A percentile compares a stretch with the other conserved stretches of the same genome.
phyloP scores from a whole-genome alignment of 2,113 vertebrate genomes.

The Rousettus leschenaultii region DNA sequence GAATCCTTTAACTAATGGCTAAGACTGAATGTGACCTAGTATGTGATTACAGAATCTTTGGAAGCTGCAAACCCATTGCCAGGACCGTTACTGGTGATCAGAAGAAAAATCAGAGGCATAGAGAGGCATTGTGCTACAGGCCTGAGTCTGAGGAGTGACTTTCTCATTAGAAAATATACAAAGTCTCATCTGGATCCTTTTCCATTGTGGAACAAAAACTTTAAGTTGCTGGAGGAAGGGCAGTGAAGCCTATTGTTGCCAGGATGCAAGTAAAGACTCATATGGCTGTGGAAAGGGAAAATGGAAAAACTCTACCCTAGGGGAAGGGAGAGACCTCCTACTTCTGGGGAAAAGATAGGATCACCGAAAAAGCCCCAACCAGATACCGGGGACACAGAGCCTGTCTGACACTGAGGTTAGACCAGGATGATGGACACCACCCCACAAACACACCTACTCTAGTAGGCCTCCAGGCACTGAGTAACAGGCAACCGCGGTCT shows the following conservation, averaged over 20 bases:
- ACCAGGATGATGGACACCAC: too few relatives aligned
- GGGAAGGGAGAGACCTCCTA: neutral
- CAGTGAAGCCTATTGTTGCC: neutral
- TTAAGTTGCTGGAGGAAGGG: neutral
- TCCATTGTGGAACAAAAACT: neutral
- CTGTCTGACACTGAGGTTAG: neutral
- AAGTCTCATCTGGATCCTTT: too few relatives aligned
- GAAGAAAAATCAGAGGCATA: neutral
- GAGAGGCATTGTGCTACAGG: accelerated
- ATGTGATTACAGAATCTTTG: neutral
- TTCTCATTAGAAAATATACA: neutral
- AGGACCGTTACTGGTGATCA: neutral
- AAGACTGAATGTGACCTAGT: neutral
- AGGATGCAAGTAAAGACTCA: neutral
- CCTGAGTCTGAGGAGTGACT: neutral
- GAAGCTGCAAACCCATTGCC: neutral
- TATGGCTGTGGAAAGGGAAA: neutral
- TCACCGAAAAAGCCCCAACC: neutral
- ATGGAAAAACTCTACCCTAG: neutral
- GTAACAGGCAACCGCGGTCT: neutral
- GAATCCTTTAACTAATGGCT: neutral
- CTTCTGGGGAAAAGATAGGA: neutral
- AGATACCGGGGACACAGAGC: neutral
- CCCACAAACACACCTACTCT: accelerated
- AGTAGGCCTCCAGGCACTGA: neutral